Evolutionary conservation across 2,888 invertebrate genomes (phyloP).

Genomic region (Capitulum mitella): DNA sequence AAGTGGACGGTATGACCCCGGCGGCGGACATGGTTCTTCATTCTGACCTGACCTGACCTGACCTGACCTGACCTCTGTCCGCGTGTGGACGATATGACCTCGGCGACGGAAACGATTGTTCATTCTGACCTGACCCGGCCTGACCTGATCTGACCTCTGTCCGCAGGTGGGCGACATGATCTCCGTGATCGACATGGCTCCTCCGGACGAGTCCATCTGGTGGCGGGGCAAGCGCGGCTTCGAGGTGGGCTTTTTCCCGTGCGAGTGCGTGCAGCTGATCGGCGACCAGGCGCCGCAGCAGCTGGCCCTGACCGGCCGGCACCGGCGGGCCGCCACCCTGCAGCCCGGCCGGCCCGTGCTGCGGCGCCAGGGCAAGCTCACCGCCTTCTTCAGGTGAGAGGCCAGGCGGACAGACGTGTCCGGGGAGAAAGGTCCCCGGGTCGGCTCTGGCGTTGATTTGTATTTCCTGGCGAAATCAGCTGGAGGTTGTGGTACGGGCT

Average conservation of each 20-base stretch:
- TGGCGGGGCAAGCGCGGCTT: constrained; percentile 97
- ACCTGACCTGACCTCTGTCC: not conserved
- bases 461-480: no score
- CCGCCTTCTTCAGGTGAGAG: constrained; percentile 67
- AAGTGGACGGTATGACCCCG: no score
- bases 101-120: constrained; percentile 96
- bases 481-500: no score
- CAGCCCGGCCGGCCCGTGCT: constrained; percentile 44
- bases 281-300: constrained; percentile 68
- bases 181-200: constrained; percentile 97
- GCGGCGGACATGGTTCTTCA: no score
- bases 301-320: constrained; percentile 26
- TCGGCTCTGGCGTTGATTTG: no score
- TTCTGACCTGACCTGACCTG: not conserved
- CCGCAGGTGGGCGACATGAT: constrained; percentile 93
- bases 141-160: not conserved
- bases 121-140: constrained; percentile 39
- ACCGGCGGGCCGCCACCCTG: constrained; percentile 36
- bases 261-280: constrained; percentile 84
- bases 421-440: no score
- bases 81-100: constrained; percentile 96
- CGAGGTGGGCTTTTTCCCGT: constrained; percentile 94
- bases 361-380: constrained; percentile 87
- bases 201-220: constrained; percentile 89
- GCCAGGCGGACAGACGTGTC: no score